Conservation (phyloP, 2,797 vertebrate species). For the Bovichtus variegatus region DNA sequence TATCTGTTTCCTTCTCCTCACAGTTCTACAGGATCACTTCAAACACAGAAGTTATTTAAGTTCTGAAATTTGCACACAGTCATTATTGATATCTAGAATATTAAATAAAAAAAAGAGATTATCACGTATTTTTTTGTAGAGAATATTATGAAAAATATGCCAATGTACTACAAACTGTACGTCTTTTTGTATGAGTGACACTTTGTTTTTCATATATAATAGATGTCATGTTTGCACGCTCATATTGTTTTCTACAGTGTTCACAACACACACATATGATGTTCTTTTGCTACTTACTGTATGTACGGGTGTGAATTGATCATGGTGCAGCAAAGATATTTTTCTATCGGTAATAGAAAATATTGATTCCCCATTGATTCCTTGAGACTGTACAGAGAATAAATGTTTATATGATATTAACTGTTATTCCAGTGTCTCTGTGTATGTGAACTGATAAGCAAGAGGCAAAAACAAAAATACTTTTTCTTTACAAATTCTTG, state of each 20-base stretch:
- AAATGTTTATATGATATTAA: slow-evolving; percentile 77
- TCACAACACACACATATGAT: slow-evolving; percentile 36
- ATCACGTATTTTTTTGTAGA: slow-evolving; percentile 76
- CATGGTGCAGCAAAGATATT: slow-evolving; percentile 79
- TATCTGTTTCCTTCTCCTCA: slow-evolving; percentile 51
- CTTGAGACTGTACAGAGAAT: slow-evolving; percentile 72
- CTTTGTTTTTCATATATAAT: slow-evolving; percentile 56
- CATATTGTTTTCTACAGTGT: slow-evolving; percentile 36
- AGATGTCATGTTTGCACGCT: slow-evolving; percentile 65
- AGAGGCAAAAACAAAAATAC: not conserved
- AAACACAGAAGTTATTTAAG: slow-evolving; percentile 52
- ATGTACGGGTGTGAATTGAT: slow-evolving; percentile 60
- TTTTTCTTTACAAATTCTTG: not conserved
- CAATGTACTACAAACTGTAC: slow-evolving; percentile 60
- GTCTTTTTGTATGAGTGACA: slow-evolving; percentile 64
- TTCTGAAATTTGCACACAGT: slow-evolving; percentile 76
- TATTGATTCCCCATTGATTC: slow-evolving; percentile 62
- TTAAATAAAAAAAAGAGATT: slow-evolving; percentile 50
- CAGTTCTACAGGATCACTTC: slow-evolving; percentile 37
- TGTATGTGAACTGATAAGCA: not conserved
- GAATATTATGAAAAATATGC: slow-evolving; percentile 69
- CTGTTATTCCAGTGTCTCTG: slow-evolving; percentile 12
- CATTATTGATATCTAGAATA: slow-evolving; percentile 41
- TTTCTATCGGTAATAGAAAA: slow-evolving; percentile 74
- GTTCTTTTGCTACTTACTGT: slow-evolving; percentile 62